phyloP scores from a whole-genome alignment of 2,113 vertebrate species.

The Petrocephalus zakoni region DNA sequence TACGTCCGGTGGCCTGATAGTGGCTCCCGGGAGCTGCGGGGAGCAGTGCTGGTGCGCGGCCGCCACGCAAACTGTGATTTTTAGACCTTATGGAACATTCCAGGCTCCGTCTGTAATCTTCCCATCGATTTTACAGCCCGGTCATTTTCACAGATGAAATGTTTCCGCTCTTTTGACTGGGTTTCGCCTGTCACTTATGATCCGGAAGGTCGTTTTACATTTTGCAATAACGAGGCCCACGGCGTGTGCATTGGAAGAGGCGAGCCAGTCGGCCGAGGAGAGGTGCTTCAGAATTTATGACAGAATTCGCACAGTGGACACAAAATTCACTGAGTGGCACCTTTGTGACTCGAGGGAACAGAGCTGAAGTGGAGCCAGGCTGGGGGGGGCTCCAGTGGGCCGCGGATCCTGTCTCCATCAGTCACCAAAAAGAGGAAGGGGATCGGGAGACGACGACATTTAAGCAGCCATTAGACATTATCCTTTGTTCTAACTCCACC shows the following conservation, averaged over 20 bases:
- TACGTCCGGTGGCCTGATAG: background rate
- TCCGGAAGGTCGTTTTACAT: background rate
- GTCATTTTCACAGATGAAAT: background rate
- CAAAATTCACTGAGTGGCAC: background rate
- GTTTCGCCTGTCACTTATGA: background rate
- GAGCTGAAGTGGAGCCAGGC: too few relatives aligned
- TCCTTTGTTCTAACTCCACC: background rate
- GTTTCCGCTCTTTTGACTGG: background rate
- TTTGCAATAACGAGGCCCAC: background rate
- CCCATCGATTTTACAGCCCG: conserved; percentile 4
- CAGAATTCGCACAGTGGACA: background rate
- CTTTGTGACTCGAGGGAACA: background rate
- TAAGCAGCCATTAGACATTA: background rate
- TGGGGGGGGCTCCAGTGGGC: background rate
- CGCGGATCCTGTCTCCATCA: too few relatives aligned
- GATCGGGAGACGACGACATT: background rate
- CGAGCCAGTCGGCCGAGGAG: background rate
- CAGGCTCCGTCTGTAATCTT: background rate
- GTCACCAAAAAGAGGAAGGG: background rate
- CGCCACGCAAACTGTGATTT: background rate
- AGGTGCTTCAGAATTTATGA: background rate
- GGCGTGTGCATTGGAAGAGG: background rate
- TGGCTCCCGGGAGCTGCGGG: background rate
- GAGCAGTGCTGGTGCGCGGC: background rate
- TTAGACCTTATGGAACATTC: conserved; percentile 3